phyloP scores from a whole-genome alignment of 2,797 vertebrate genomes.

The Melanitta fusca region DNA sequence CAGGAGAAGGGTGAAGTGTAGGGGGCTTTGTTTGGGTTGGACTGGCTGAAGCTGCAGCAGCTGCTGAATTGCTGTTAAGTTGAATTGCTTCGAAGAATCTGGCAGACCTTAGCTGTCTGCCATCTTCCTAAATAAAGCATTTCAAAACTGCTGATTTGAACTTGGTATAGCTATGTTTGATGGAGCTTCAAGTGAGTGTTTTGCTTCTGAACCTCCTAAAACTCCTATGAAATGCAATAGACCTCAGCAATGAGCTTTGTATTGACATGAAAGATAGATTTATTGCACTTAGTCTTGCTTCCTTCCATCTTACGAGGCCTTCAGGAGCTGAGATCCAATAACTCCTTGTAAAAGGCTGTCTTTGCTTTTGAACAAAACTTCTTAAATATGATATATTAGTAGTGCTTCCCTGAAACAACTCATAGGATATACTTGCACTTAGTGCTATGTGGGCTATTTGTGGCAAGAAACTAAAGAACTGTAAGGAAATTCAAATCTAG shows the following conservation, averaged over 20 bases:
- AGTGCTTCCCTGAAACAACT: no score
- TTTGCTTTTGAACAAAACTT: not conserved
- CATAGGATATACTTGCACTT: no score
- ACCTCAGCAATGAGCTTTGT: not conserved
- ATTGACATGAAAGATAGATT: not conserved
- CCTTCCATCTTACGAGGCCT: not conserved
- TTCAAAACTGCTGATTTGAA: constrained; percentile 69
- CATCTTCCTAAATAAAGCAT: constrained; percentile 52
- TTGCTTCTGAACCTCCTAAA: constrained; percentile 32
- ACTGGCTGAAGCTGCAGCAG: not conserved
- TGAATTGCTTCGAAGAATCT: constrained; percentile 4
- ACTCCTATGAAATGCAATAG: constrained; percentile 39
- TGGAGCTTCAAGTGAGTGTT: constrained; percentile 8
- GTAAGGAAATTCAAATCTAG: not conserved
- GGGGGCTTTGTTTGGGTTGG: not conserved
- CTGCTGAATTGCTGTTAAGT: not conserved
- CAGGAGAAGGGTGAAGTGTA: not conserved
- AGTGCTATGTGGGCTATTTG: not conserved
- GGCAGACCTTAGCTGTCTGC: constrained; percentile 6
- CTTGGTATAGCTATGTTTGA: not conserved
- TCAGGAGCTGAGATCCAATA: not conserved
- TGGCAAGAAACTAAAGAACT: not conserved
- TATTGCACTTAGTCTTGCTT: constrained; percentile 21
- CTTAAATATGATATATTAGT: not conserved
- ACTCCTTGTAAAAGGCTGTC: not conserved